Percentiles rank a stretch among this genome's conserved stretches.
Evolutionary conservation across 2,113 vertebrate genomes (phyloP).

Genomic region (Colossoma macropomum): DNA sequence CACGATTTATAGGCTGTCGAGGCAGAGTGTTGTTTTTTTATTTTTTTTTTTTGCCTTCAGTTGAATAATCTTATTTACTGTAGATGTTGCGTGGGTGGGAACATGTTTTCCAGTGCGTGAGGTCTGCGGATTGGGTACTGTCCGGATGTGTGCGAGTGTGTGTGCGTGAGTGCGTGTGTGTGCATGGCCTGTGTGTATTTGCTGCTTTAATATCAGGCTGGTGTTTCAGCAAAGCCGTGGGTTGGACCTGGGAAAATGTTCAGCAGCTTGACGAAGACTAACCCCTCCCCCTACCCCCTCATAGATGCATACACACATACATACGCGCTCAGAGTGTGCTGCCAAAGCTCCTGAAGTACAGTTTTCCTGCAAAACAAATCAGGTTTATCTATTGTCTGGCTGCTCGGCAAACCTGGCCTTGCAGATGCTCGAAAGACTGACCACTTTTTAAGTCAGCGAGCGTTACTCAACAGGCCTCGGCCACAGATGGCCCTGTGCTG

Average conservation of each 20-base stretch:
- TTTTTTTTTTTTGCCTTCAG: constrained; percentile 41
- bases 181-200: constrained; percentile 47
- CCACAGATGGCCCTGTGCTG: constrained; percentile 74
- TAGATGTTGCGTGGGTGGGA: constrained; percentile 70
- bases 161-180: constrained; percentile 38
- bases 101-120: constrained; percentile 60
- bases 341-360: constrained; percentile 75
- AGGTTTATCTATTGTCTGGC: constrained; percentile 80
- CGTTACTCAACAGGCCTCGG: constrained; percentile 70
- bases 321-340: constrained; percentile 53
- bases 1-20: constrained; percentile 46
- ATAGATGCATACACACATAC: constrained; percentile 55
- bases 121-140: constrained; percentile 58
- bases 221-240: constrained; percentile 64
- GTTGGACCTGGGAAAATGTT: constrained; percentile 73
- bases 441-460: constrained; percentile 69
- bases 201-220: constrained; percentile 67
- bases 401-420: constrained; percentile 75
- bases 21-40: constrained; percentile 1
- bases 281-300: constrained; percentile 59
- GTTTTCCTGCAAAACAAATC: constrained; percentile 79
- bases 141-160: constrained; percentile 50
- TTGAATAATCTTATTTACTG: constrained; percentile 61
- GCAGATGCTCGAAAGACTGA: constrained; percentile 76
- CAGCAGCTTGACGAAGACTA: constrained; percentile 75